Base-by-base conservation (phyloP, 2,888 invertebrate genomes). In the Podotricha telesiphe region DNA sequence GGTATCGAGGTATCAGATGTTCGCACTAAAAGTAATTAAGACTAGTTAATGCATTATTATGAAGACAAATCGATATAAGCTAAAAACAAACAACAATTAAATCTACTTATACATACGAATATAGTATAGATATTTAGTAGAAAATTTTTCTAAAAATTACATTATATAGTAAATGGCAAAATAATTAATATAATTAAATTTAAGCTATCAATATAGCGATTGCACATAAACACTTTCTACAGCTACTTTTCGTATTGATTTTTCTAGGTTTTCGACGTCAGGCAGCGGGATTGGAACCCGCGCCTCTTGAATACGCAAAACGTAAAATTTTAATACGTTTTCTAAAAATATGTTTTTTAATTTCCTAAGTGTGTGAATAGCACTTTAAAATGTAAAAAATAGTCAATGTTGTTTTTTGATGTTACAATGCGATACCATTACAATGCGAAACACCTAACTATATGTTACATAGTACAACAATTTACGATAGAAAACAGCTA, bases 21-120 rank as follows among this genome's bases (percentile, higher is more conserved):
- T 81, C 83, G 76, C 81, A 81, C 84, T 87, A 86, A 78, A 76
- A 80, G 79, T 85, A 37, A 34, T 59, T 42, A 28, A 88, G 91
- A 91, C 91, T 91, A 91, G 91, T 86, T 55, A 81, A 82, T 86
- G 86, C 83, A 79, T 82, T 86, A 83, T 42, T 59, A 55, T 47
- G 62, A 67, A 67, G 62, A 67, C 19, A 67, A 62, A 55, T 67
- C 37, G 65, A 67, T 61, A 61, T 51, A 72, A 70, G 58, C 68
- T 68, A 72, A 73, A 78, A 78, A 78, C 77, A 76, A 78, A 81
- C 75, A 80, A 81, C 80, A 85, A 87, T 81, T 61, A 83, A 81
- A 81, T 82, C 78, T 65, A 70, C 79, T 79, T 45, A 59, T 45
- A 15, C 20, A 80, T 76, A 77, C 80, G 81, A 83, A 80, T 82